Conservation (phyloP, 23 tunicate species). For the Oikopleura albicans region DNA sequence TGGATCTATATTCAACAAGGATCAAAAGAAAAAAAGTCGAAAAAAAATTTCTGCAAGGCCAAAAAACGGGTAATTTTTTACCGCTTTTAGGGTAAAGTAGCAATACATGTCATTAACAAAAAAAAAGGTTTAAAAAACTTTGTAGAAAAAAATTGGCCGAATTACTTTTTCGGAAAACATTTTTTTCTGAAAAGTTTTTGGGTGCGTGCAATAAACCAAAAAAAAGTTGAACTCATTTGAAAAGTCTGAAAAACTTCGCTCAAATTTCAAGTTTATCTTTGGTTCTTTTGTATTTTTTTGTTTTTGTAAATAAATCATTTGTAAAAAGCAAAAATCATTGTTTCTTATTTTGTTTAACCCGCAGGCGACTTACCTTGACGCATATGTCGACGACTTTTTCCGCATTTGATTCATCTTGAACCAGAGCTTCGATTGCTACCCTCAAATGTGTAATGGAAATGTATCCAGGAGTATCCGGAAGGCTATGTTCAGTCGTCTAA, state of each 20-base stretch:
- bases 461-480: not conserved
- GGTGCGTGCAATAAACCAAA: not conserved
- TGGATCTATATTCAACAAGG: too few relatives aligned
- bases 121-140: too few relatives aligned
- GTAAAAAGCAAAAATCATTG: not conserved
- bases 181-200: not conserved
- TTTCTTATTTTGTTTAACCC: too few relatives aligned
- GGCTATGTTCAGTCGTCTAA: not conserved
- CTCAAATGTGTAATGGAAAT: not conserved
- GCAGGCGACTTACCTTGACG: slow-evolving; percentile 7
- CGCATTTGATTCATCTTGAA: not conserved
- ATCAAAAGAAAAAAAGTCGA: too few relatives aligned
- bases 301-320: not conserved
- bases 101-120: not conserved
- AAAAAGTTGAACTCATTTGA: too few relatives aligned
- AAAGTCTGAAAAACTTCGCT: not conserved
- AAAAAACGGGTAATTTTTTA: too few relatives aligned
- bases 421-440: not conserved
- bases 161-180: too few relatives aligned
- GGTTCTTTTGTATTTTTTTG: not conserved
- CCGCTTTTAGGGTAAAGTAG: not conserved
- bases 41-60: too few relatives aligned
- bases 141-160: too few relatives aligned
- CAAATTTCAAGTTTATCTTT: not conserved
- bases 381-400: not conserved